These are phyloP conservation scores for Chelonoidis abingdonii DNA, from an alignment of 2,113 vertebrate species.

Conservation along the genomic window DNA sequence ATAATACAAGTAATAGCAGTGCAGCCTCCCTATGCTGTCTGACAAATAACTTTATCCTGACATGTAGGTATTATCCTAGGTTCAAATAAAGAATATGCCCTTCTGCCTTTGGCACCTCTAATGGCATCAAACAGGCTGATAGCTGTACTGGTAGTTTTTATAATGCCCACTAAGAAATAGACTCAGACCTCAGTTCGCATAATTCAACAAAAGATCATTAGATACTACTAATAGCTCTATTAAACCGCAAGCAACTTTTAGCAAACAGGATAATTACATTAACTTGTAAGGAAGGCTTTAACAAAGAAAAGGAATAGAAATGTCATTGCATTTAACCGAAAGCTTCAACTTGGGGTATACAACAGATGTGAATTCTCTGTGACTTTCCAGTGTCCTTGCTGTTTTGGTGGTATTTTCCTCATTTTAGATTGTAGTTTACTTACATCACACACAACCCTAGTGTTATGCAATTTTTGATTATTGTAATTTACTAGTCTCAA, in stretches of 20 bases:
- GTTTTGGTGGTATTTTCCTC: neutral
- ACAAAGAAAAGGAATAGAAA: neutral
- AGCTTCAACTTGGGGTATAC: neutral
- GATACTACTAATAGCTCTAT: slow-evolving; percentile 3
- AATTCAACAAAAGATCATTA: neutral
- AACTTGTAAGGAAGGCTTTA: neutral
- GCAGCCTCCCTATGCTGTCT: neutral
- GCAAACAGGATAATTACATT: neutral
- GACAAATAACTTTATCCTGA: neutral
- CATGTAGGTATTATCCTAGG: neutral
- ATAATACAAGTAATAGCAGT: neutral
- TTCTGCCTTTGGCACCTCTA: neutral
- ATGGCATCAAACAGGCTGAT: slow-evolving; percentile 13
- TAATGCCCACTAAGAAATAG: slow-evolving; percentile 42
- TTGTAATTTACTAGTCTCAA: neutral
- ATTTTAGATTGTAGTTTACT: neutral
- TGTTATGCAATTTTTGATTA: too few relatives aligned
- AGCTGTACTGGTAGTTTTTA: slow-evolving; percentile 23
- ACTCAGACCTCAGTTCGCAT: neutral
- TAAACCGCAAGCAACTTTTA: neutral
- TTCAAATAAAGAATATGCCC: neutral
- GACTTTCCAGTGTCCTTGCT: fast-evolving
- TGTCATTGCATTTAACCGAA: slow-evolving; percentile 18
- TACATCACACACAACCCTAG: neutral
- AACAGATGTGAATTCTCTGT: fast-evolving